Base-by-base conservation (phyloP, 2,113 vertebrate genomes). In the Entomyzon cyanotis region DNA sequence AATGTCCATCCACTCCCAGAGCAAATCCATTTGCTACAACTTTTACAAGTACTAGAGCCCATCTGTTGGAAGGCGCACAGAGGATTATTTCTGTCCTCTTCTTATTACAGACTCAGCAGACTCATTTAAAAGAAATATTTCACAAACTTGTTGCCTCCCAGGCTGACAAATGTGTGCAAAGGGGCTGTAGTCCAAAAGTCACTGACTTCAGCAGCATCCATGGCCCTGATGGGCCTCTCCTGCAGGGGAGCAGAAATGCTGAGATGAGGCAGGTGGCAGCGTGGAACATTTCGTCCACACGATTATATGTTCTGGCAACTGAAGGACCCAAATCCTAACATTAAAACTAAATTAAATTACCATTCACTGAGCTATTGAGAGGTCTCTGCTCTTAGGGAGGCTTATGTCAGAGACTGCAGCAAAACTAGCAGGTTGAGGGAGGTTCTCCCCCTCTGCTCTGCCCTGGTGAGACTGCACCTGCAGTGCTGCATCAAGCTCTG, bases 11-110 rank as follows among this genome's bases (percentile, higher is more conserved):
- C 41, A 41, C 68, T 47, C 60, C 44, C 0, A 0, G 44, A 87
- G 73, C 44, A 94, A 94, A 87, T 87, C 69, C 56, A 58, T 94
- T 95, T 49, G 53, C 80, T 68, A 52, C 90, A 75, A 84, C 80
- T 46, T 78, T 49, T 64, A 56, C 60, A 84, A 50, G 90, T 56
- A 60, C 68, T 84, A 64, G 89, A 90, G 46, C 56, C 79, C 80
- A 75, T 52, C 71, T 88, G 87, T 24, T 80, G 71, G 85, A 84
- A 87, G 64, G 30, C 37, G 52, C 4, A 10, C 37, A 31, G 7
- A n/a, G 37, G 68, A 56, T 93, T 95, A 71, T 90, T 95, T 96
- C 90, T 89, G 85, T 93, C 68, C 68, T 94, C 42, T 44, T 87
- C 73, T 77, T 92, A 52, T 64, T 92, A 63, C 80, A 95, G 76